A percentile compares a stretch with the other conserved stretches of the same genome.
phyloP scores from a whole-genome alignment of 2,888 invertebrate genomes.

The Pammene aurita region DNA sequence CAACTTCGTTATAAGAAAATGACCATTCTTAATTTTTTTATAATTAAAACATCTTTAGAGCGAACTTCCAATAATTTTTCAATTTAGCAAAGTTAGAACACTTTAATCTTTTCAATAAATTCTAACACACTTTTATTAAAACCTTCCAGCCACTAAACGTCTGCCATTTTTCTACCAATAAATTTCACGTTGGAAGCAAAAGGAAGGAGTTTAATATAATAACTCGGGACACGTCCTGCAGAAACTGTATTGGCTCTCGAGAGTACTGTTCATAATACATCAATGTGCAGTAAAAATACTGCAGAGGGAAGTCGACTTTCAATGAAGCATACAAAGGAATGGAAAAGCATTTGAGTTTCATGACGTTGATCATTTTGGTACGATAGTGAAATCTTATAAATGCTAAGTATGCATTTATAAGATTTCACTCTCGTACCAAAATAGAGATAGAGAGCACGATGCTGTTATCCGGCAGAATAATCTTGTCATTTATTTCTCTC shows the following conservation, averaged over 20 bases:
- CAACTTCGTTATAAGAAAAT: too few relatives aligned
- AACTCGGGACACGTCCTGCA: constrained; percentile 29
- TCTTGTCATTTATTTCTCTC: too few relatives aligned
- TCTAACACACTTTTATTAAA: constrained; percentile 10
- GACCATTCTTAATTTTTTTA: too few relatives aligned
- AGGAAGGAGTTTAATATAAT: constrained; percentile 30
- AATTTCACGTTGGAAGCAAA: constrained; percentile 17
- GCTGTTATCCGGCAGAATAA: neutral
- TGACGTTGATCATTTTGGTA: neutral
- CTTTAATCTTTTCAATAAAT: constrained; percentile 14
- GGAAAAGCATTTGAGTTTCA: neutral
- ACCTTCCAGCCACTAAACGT: constrained; percentile 8
- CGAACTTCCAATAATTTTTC: neutral
- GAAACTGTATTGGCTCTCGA: constrained; percentile 9
- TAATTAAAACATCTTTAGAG: too few relatives aligned
- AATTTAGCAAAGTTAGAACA: constrained; percentile 1
- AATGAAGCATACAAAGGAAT: neutral
- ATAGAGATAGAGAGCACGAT: neutral
- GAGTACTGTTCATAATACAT: constrained; percentile 6
- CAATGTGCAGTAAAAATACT: constrained; percentile 10
- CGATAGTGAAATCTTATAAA: constrained; percentile 1
- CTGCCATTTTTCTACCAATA: constrained; percentile 15
- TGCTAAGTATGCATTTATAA: too few relatives aligned
- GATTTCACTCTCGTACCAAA: too few relatives aligned
- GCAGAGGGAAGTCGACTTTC: neutral